A percentile compares a stretch with the other conserved stretches of the same genome.
Conservation (phyloP, 2,888 invertebrate species). For the Tiliacea aurago region DNA sequence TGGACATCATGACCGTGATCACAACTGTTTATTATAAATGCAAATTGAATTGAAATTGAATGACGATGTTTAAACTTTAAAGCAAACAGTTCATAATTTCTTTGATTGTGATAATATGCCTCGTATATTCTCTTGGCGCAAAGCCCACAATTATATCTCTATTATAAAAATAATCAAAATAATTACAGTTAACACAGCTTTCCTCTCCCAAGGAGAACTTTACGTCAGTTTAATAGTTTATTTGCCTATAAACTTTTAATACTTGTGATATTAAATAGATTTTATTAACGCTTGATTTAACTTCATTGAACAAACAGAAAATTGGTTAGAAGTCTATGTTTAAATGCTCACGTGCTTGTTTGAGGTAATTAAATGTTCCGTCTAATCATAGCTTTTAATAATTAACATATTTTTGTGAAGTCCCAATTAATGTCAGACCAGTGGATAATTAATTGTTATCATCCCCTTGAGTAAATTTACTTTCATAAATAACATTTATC, state of each 20-base stretch:
- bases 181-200: conserved; percentile 50
- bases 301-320: conserved; percentile 22
- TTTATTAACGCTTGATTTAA: conserved; percentile 35
- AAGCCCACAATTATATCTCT: conserved; percentile 42
- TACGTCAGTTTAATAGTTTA: conserved; percentile 59
- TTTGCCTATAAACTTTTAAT: conserved; percentile 54
- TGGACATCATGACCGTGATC: not conserved
- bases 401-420: conserved; percentile 46
- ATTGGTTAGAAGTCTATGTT: conserved; percentile 5
- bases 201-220: conserved; percentile 41
- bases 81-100: conserved; percentile 13
- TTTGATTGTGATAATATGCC: conserved; percentile 14
- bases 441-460: conserved; percentile 51
- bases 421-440: conserved; percentile 31
- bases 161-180: conserved; percentile 55
- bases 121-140: conserved; percentile 22
- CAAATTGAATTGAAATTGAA: not conserved
- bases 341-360: conserved; percentile 11
- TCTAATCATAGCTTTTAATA: conserved; percentile 32
- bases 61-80: not conserved
- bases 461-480: conserved; percentile 70
- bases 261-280: conserved; percentile 42
- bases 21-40: not conserved
- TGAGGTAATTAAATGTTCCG: not conserved
- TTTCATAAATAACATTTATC: conserved; percentile 73